phyloP scores from a whole-genome alignment of 2,888 invertebrate genomes.

The Callyntrura guangdongensis region DNA sequence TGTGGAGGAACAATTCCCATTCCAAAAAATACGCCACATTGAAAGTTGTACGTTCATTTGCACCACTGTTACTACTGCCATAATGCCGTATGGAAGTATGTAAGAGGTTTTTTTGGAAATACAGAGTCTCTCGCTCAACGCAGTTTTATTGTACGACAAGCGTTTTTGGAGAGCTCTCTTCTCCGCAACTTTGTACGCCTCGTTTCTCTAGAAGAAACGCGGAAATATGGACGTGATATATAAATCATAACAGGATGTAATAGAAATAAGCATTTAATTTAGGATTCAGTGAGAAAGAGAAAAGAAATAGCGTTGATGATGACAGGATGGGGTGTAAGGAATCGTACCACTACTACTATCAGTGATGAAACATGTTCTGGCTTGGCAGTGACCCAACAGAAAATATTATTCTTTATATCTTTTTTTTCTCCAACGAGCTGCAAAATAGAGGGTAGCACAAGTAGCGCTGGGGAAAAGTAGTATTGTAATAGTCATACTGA shows the following conservation, averaged over 20 bases:
- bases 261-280: constrained; percentile 29
- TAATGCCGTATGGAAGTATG: too few species aligned
- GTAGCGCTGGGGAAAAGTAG: neutral
- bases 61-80: too few species aligned
- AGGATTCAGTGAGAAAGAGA: too few species aligned
- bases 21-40: too few species aligned
- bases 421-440: neutral
- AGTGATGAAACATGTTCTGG: neutral
- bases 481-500: neutral
- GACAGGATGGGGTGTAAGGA: neutral
- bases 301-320: constrained; percentile 26
- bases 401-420: neutral
- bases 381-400: constrained; percentile 24
- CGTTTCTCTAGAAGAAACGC: too few species aligned
- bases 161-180: too few species aligned
- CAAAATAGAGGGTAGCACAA: neutral
- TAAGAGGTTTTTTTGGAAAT: too few species aligned
- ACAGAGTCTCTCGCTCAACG: too few species aligned
- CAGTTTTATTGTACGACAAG: too few species aligned
- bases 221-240: constrained; percentile 8
- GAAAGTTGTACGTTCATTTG: too few species aligned
- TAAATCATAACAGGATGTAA: constrained; percentile 25
- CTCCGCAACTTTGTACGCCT: too few species aligned
- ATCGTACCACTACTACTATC: neutral
- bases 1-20: too few species aligned